Conservation (phyloP, 2,113 vertebrate genomes). For the Petrocephalus zakoni region DNA sequence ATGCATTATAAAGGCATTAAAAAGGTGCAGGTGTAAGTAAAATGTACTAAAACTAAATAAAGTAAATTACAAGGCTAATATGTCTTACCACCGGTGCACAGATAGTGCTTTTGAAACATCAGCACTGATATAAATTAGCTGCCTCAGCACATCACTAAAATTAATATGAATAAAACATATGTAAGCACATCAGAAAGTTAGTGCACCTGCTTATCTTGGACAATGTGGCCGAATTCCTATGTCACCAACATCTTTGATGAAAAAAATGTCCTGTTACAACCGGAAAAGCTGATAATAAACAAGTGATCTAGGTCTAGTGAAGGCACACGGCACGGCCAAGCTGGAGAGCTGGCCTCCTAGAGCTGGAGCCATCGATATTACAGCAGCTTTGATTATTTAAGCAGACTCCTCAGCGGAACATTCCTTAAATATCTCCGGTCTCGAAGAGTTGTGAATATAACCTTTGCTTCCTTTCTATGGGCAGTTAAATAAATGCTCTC, state of each 20-base stretch:
- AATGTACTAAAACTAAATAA: neutral
- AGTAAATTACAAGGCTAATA: neutral
- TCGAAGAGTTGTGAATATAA: slow-evolving; percentile 30
- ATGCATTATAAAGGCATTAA: too few species aligned
- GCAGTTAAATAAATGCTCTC: slow-evolving; percentile 36
- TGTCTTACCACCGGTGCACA: neutral
- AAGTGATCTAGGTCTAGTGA: neutral
- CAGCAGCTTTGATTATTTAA: slow-evolving; percentile 46
- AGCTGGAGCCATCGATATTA: slow-evolving; percentile 22
- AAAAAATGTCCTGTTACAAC: neutral
- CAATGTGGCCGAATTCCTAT: neutral
- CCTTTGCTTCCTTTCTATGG: slow-evolving; percentile 37
- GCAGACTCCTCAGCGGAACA: slow-evolving; percentile 49
- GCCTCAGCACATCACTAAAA: neutral
- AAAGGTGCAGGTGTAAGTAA: neutral
- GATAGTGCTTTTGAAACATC: neutral
- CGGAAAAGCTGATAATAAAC: neutral
- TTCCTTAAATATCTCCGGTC: slow-evolving; percentile 55
- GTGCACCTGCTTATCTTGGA: neutral
- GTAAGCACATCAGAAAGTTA: neutral
- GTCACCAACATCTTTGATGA: neutral
- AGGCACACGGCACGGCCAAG: neutral
- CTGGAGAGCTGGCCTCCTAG: neutral
- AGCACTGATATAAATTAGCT: neutral
- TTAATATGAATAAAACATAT: neutral